Evolutionary conservation across 2,113 vertebrate genomes (phyloP).

Genomic region (Myiagra hebetior): DNA sequence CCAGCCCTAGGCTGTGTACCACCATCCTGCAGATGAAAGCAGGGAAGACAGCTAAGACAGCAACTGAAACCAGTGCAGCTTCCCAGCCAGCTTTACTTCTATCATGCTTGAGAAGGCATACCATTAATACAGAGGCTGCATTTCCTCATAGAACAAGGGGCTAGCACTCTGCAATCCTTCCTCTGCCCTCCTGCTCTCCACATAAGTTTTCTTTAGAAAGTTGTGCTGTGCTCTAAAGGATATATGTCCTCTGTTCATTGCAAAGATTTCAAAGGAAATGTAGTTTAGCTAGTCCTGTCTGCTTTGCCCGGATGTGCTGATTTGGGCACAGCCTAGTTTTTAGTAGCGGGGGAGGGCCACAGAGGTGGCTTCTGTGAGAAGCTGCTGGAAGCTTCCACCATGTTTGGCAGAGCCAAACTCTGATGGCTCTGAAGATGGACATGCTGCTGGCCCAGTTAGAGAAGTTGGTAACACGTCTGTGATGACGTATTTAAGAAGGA

Average conservation of each 20-base stretch:
- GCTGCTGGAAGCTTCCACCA: too few relatives aligned
- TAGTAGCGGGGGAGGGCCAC: background rate
- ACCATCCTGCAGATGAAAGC: background rate
- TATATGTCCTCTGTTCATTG: background rate
- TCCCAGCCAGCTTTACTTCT: background rate
- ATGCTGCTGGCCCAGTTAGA: background rate
- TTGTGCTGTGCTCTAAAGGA: background rate
- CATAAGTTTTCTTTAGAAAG: background rate
- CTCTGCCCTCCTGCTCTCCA: background rate
- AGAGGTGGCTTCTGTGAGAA: too few relatives aligned
- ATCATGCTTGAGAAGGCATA: background rate
- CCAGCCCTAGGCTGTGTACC: background rate
- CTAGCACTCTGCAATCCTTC: background rate
- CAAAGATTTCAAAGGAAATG: background rate
- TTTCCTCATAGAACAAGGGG: background rate
- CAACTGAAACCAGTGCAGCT: rapidly evolving
- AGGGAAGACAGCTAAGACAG: background rate
- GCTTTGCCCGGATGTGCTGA: background rate
- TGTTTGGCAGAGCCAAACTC: background rate
- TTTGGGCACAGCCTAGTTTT: background rate
- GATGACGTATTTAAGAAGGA: background rate
- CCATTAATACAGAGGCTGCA: background rate
- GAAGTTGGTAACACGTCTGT: background rate
- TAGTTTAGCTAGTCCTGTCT: background rate
- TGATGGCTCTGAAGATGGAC: background rate